Evolutionary conservation across 2,888 invertebrate genomes (phyloP).

Genomic region (Xanthia icteritia): DNA sequence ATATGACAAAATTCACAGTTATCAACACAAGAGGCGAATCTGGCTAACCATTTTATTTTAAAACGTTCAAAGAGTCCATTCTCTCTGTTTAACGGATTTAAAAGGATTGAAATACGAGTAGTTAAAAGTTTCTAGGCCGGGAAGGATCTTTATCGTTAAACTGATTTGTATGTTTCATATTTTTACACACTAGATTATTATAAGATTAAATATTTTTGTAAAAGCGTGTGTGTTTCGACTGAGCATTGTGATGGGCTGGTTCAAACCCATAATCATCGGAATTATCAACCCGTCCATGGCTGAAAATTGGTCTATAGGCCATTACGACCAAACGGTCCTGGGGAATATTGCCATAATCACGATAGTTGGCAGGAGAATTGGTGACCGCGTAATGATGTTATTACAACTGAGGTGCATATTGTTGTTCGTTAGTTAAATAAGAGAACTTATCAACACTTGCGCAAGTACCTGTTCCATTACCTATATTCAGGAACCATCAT

Average conservation of each 20-base stretch:
- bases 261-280: conserved; percentile 18
- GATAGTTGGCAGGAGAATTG: conserved; percentile 36
- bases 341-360: conserved; percentile 41
- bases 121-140: background rate
- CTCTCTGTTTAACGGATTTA: background rate
- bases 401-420: conserved; percentile 43
- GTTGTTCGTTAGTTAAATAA: conserved; percentile 17
- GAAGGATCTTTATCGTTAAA: background rate
- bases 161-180: background rate
- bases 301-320: conserved; percentile 35
- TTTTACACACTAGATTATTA: background rate
- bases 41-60: conserved; percentile 42
- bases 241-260: conserved; percentile 1
- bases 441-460: conserved; percentile 7
- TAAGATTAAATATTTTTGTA: background rate
- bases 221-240: background rate
- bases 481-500: background rate
- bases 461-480: background rate
- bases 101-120: background rate
- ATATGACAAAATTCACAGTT: background rate
- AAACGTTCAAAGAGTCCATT: background rate
- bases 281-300: conserved; percentile 25
- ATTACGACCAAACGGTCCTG: conserved; percentile 23
- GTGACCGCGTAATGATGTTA: conserved; percentile 39
- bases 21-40: conserved; percentile 38